A percentile compares a stretch with the other conserved stretches of the same genome.
Evolutionary conservation across 2,113 vertebrate genomes (phyloP).

Genomic region (Oncorhynchus clarkii): DNA sequence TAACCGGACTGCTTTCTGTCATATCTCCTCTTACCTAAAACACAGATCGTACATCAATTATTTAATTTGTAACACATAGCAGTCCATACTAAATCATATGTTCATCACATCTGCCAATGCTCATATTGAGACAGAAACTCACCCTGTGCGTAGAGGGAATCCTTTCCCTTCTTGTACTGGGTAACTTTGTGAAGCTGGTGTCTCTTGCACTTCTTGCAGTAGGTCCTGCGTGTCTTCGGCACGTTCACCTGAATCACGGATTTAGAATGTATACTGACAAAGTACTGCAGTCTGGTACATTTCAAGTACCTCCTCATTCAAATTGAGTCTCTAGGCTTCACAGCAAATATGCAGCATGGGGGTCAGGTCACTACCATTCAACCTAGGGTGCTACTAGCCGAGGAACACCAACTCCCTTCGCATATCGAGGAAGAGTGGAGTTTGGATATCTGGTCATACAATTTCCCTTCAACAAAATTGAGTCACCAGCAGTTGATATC

Average conservation of each 20-base stretch:
- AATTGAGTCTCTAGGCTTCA: too few relatives aligned
- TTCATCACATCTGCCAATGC: too few relatives aligned
- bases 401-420: too few relatives aligned
- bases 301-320: too few relatives aligned
- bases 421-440: too few relatives aligned
- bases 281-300: neutral
- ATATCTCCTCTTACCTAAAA: slow-evolving; percentile 89
- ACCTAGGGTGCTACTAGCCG: too few relatives aligned
- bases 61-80: slow-evolving; percentile 59
- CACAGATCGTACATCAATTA: slow-evolving; percentile 28
- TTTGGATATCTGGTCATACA: too few relatives aligned
- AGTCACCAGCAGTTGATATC: too few relatives aligned
- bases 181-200: slow-evolving; percentile 97
- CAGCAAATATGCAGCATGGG: too few relatives aligned
- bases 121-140: slow-evolving; percentile 22
- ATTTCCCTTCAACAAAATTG: too few relatives aligned
- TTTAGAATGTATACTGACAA: neutral
- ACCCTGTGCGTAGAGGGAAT: slow-evolving; percentile 95
- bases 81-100: neutral
- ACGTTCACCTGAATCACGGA: slow-evolving; percentile 84
- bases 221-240: slow-evolving; percentile 94
- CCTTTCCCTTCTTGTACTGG: slow-evolving; percentile 99
- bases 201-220: slow-evolving; percentile 96
- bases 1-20: slow-evolving; percentile 95
- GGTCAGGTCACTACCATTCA: too few relatives aligned